phyloP scores from a whole-genome alignment of 2,888 invertebrate species.

The Tenthredo scrophulariae region DNA sequence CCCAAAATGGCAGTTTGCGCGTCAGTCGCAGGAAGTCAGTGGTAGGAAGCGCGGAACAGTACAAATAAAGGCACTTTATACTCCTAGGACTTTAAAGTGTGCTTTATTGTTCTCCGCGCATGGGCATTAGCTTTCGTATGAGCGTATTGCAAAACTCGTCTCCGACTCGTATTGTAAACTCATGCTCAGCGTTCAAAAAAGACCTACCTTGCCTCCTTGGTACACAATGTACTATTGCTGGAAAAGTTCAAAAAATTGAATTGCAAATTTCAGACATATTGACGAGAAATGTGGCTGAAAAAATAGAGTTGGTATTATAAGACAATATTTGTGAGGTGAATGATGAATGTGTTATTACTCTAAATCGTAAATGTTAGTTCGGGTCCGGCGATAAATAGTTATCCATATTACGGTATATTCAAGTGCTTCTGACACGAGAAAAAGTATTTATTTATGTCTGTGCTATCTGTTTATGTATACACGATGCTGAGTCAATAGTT shows the following conservation, averaged over 20 bases:
- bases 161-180: too few species aligned
- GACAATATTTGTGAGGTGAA: neutral
- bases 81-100: too few species aligned
- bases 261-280: neutral
- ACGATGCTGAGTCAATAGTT: neutral
- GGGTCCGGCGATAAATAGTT: slow-evolving; percentile 3
- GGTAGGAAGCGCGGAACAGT: too few species aligned
- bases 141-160: too few species aligned
- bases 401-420: neutral
- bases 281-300: neutral
- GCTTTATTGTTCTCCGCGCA: too few species aligned
- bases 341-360: neutral
- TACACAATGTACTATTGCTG: neutral
- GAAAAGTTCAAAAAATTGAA: neutral
- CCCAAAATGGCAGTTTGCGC: too few species aligned
- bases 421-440: neutral
- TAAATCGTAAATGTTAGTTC: neutral
- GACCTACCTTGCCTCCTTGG: too few species aligned
- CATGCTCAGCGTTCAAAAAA: too few species aligned
- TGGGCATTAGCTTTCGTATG: too few species aligned
- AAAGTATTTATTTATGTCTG: neutral
- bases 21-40: too few species aligned
- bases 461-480: neutral
- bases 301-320: neutral
- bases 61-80: too few species aligned